Base-by-base conservation (phyloP, 2,797 vertebrate genomes). In the Ataeniobius toweri region DNA sequence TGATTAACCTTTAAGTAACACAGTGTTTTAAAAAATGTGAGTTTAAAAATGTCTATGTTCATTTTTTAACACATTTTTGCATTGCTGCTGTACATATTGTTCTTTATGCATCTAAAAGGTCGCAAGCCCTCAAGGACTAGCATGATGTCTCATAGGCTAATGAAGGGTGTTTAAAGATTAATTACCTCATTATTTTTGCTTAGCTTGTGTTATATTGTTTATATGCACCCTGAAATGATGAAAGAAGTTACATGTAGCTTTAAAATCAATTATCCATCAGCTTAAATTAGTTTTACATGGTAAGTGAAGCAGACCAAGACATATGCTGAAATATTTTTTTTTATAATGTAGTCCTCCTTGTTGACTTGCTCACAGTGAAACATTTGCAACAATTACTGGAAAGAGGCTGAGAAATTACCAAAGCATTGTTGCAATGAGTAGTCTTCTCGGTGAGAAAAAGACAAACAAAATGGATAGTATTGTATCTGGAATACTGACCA, bases 321-420 rank as follows among this genome's bases (percentile, higher is more conserved):
- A 94, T 94, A 93, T 94, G 94, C 89, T 75, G 18, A 77, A 20
- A 92, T 95, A 63, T 80, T 94, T 95, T 78, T n/a, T 3, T 94
- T 94, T 80, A 94, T 93, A 75, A 85, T 74, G 86, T 88, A 78
- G 88, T 81, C 75, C 76, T 89, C 83, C 86, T 14, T 61, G 58
- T 46, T 4, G 67, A 8, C 20, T 68, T 44, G n/a, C 5, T 5
- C 39, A 13, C 22, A 69, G 39, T 14, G 2, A 46, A 12, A 46
- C 10, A 3, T 26, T 69, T 89, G 93, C 84, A 68, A 86, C 86
- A 88, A 80, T 86, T 82, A 87, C 85, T 79, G 80, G 10, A 88
- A 92, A 91, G 82, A 80, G 92, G 28, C 14, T 7, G 5, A 20
- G 88, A 81, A 88, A 88, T 89, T 82, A 82, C 82, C 31, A 81